Percentiles rank a stretch among this genome's conserved stretches.
Conservation (phyloP, 2,888 invertebrate genomes). For the Leptinotarsa peninsularis region DNA sequence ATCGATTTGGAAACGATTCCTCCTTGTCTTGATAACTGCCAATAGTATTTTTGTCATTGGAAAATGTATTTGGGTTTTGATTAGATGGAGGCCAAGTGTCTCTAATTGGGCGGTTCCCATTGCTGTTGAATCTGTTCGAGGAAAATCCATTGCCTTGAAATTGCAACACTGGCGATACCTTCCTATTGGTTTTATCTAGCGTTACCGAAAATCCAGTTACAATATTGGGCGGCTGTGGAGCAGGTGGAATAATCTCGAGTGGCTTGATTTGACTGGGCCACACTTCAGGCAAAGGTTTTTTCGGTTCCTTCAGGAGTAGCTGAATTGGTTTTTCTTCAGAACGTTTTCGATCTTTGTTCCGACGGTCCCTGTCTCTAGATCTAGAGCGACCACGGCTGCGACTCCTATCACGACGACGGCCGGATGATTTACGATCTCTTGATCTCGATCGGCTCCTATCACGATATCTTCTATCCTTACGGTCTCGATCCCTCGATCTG, state of each 20-base stretch:
- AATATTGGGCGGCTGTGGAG: constrained; percentile 43
- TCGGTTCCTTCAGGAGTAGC: constrained; percentile 29
- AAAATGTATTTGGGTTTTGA: constrained; percentile 24
- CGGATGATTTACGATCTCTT: constrained; percentile 67
- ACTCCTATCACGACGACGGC: constrained; percentile 72
- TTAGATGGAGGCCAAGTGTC: constrained; percentile 32
- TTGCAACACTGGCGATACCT: constrained; percentile 63
- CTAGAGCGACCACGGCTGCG: constrained; percentile 71
- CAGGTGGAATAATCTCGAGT: constrained; percentile 32
- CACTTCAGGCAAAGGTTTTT: constrained; percentile 47
- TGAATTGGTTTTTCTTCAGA: constrained; percentile 44
- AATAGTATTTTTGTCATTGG: constrained; percentile 19
- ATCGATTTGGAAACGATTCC: constrained; percentile 39
- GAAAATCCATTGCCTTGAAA: constrained; percentile 55
- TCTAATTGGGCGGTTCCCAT: constrained; percentile 23
- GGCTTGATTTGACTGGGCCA: constrained; percentile 46
- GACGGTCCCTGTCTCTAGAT: constrained; percentile 67
- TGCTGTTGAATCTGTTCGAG: constrained; percentile 28
- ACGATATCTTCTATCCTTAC: constrained; percentile 62
- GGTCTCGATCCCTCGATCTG: constrained; percentile 57
- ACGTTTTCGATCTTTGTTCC: constrained; percentile 50
- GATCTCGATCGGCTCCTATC: constrained; percentile 64
- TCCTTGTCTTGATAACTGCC: constrained; percentile 20
- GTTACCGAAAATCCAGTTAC: constrained; percentile 46
- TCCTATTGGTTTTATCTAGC: constrained; percentile 69